Percentiles rank a stretch among this genome's conserved stretches.
These are phyloP conservation scores for Diachasmimorpha longicaudata DNA, from an alignment of 1,140 invertebrate genomes.

Conservation along the genomic window DNA sequence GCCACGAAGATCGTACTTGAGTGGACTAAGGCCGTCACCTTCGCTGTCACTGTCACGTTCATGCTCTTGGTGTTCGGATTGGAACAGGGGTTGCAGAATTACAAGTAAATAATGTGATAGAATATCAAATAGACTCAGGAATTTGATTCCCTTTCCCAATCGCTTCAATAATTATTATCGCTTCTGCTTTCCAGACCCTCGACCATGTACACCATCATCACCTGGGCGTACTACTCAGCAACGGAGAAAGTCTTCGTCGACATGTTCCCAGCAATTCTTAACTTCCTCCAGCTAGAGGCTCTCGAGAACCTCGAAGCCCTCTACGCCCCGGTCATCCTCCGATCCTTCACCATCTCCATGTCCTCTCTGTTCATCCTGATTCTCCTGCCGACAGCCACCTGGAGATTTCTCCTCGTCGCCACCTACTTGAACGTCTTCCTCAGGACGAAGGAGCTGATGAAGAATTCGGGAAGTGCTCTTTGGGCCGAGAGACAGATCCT, in stretches of 20 bases:
- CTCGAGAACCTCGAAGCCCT: conserved; percentile 73
- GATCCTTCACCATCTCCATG: conserved; percentile 64
- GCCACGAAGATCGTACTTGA: conserved; percentile 81
- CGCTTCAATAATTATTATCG: too few relatives aligned
- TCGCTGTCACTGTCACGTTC: conserved; percentile 80
- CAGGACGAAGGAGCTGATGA: conserved; percentile 68
- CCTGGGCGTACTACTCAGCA: conserved; percentile 74
- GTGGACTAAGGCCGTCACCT: conserved; percentile 82
- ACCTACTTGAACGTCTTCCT: conserved; percentile 74
- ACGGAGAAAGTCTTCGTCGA: conserved; percentile 77
- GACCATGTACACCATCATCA: conserved; percentile 68
- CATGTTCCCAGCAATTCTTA: conserved; percentile 66
- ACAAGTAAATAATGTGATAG: conserved; percentile 53
- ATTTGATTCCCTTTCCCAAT: not conserved
- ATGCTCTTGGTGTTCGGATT: conserved; percentile 76
- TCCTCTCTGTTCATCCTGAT: conserved; percentile 64
- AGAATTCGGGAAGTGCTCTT: conserved; percentile 64
- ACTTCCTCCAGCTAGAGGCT: conserved; percentile 66
- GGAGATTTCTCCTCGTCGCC: conserved; percentile 66
- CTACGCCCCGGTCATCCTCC: conserved; percentile 71
- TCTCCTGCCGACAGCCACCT: conserved; percentile 64
- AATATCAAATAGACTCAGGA: too few relatives aligned
- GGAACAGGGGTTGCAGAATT: conserved; percentile 77
- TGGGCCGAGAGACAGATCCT: conserved; percentile 68
- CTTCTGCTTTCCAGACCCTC: conserved; percentile 60